Base-by-base conservation (phyloP, 2,888 invertebrate genomes). In the Cheilosia pagana region DNA sequence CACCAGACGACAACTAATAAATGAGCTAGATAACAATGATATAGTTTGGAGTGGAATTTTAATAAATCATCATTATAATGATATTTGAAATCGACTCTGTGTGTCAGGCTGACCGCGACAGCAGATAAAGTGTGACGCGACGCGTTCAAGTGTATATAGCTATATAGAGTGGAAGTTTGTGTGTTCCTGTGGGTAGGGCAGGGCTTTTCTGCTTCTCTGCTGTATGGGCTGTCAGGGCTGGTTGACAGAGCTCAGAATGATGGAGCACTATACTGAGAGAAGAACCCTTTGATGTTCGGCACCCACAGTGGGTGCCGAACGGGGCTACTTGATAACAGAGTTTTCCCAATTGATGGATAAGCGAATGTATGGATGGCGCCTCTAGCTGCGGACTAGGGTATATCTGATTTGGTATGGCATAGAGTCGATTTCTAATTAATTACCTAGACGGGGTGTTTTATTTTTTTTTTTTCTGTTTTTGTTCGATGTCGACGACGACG, bases 21-120 rank as follows among this genome's bases (percentile, higher is more conserved):
- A 83, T 83, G 86, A 81, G 76, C 81, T 71, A 76, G 86, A 81
- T 86, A 86, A 86, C 86, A 43, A 55, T 86, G 86, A 86, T 86
- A 86, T 81, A 86, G 81, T 86, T 81, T 77, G 35, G 76, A 86
- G 77, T 86, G 72, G 86, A 86, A 81, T 81, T 86, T 86, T 81
- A 81, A 86, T 86, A 86, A 86, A 86, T 86, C 86, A 86, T 86
- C 81, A 72, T 81, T 81, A 72, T 68, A 86, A 86, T 62, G 86
- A 86, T 81, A 77, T 86, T 86, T 81, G 72, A 52, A 68, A 55
- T 71, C 71, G 70, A 39, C 23, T 53, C 50, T 31, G 55, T 62
- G 39, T 31, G 60, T 31, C 55, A 55, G 81, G 41, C 55, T 67
- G 75, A 79, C 83, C 78, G 53, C 52, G 41, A 8, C 50, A 50